phyloP scores from a whole-genome alignment of 2,113 vertebrate species.

The Apodemus sylvaticus region DNA sequence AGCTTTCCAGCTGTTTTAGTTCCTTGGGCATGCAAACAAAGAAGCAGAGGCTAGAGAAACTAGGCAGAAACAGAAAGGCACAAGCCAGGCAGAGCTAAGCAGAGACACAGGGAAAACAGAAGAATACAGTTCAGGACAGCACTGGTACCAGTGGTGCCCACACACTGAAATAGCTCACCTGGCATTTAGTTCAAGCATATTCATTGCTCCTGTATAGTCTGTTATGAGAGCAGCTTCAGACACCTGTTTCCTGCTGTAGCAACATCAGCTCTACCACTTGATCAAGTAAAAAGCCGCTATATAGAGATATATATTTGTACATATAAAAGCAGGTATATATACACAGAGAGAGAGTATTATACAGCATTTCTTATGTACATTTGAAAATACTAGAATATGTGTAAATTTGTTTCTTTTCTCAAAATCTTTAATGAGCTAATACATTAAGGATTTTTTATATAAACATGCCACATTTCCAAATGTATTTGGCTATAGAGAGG shows the following conservation, averaged over 20 bases:
- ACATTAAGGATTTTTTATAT: constrained; percentile 31
- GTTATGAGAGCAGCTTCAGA: neutral
- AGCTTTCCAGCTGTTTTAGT: neutral
- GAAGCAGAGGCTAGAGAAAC: neutral
- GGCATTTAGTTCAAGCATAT: neutral
- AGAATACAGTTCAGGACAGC: neutral
- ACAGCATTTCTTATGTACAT: neutral
- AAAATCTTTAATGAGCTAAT: constrained; percentile 35
- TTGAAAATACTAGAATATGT: constrained; percentile 25
- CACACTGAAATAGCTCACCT: neutral
- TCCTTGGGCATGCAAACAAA: neutral
- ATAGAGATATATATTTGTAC: neutral
- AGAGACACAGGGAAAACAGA: neutral
- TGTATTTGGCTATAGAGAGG: neutral
- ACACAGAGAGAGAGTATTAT: neutral
- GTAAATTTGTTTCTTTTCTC: constrained; percentile 21
- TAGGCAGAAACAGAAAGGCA: neutral
- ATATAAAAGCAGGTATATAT: neutral
- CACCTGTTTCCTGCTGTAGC: neutral
- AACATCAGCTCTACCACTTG: neutral
- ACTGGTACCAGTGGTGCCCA: neutral
- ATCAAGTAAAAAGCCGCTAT: neutral
- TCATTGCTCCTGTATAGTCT: neutral
- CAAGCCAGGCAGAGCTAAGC: neutral
- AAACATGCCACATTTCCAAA: constrained; percentile 46